Percentiles rank a stretch among this genome's conserved stretches.
These are phyloP conservation scores for Cataglyphis albicans DNA, from an alignment of 2,888 invertebrate species.

Conservation along the genomic window DNA sequence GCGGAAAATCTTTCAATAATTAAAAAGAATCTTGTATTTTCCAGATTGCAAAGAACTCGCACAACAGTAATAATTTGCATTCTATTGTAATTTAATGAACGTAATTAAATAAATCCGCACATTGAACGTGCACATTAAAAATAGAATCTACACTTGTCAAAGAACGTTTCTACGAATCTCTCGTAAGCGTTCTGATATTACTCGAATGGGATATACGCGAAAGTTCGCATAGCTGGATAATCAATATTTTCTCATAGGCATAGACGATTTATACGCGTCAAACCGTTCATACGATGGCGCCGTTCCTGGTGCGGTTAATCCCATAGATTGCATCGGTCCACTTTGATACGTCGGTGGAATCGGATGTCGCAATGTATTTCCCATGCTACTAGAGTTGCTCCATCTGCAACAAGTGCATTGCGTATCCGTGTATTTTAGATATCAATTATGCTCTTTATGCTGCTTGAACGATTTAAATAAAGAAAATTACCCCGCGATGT, in stretches of 20 bases:
- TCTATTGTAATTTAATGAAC: conserved; percentile 3
- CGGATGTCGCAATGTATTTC: conserved; percentile 83
- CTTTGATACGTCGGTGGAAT: conserved; percentile 84
- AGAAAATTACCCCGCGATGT: conserved; percentile 7
- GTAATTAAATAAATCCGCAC: neutral
- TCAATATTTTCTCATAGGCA: conserved; percentile 84
- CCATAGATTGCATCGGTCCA: conserved; percentile 83
- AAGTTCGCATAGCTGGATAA: conserved; percentile 35
- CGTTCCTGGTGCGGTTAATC: conserved; percentile 82
- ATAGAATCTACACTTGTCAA: neutral
- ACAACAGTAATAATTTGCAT: neutral
- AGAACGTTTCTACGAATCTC: neutral
- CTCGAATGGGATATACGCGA: conserved; percentile 19
- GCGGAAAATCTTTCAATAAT: neutral
- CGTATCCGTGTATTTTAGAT: neutral
- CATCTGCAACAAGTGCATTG: conserved; percentile 72
- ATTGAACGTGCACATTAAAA: neutral
- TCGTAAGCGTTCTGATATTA: neutral
- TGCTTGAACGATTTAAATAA: neutral
- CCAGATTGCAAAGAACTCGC: conserved; percentile 21
- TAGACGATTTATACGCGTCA: conserved; percentile 84
- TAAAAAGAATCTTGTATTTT: neutral
- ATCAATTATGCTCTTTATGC: neutral
- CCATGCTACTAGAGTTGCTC: conserved; percentile 84
- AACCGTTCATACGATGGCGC: conserved; percentile 83